Base-by-base conservation (phyloP, 1,140 invertebrate genomes). In the Achroia grisella region DNA sequence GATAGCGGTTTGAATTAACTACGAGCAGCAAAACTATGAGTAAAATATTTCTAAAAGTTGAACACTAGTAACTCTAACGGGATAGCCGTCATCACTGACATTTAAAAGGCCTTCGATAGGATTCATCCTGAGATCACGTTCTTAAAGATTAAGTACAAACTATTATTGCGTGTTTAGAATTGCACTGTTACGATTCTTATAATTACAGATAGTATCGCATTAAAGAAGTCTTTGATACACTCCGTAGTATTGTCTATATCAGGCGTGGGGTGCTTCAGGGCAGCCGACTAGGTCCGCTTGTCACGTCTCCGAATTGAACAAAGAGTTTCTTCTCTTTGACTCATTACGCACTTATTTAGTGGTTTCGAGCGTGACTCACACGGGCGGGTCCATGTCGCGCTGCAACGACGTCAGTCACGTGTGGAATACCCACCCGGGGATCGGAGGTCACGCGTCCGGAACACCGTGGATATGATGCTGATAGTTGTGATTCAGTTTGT, bases 401-500 rank as follows among this genome's bases (percentile, higher is more conserved):
- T 80, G 80, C 63, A 79, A 70, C 42, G 79, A 75, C 77, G 78
- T 78, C 61, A 80, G 79, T 83, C 81, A 83, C 57, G 81, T 83
- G 71, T 80, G 77, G 71, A 81, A 83, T 55, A 82, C 78, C 81
- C 81, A 82, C 64, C 81, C 81, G 63, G 81, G 81, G 48, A 83
- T 74, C 67, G 76, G 72, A 70, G 80, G 82, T 89, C 88, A 91
- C 85, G 92, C 91, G 87, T 93, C 93, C 80, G 93, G 92, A 43
- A 93, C 90, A 44, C 91, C 91, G 59, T 91, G 89, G 48, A 91
- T 89, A 76, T 91, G 91, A 74, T 93, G 92, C 74, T 93, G 91
- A 87, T 93, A 92, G 87, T 93, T 92, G 76, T 93, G 92, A 56
- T 92, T 92, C 70, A 96, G 89, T 75, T 93, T 93, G 75, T 92